These are phyloP conservation scores for Ceratina australensis DNA, from an alignment of 1,140 invertebrate genomes.

Conservation along the genomic window DNA sequence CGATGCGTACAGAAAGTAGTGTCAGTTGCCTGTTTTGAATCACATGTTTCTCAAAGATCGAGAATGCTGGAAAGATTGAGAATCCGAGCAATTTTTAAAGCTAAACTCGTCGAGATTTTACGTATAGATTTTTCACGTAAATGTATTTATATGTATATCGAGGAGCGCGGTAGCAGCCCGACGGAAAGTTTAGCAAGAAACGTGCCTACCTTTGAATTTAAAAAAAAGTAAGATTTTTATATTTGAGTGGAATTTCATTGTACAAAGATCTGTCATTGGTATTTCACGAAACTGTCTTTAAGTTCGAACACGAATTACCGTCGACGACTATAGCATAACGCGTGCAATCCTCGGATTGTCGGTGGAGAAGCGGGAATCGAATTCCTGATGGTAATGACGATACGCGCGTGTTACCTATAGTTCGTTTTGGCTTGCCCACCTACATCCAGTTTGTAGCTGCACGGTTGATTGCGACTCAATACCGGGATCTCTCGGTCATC, in stretches of 20 bases:
- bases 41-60: background rate
- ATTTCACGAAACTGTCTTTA: too few relatives aligned
- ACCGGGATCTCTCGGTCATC: conserved; percentile 61
- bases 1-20: background rate
- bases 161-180: too few relatives aligned
- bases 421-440: conserved; percentile 41
- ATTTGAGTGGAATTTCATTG: too few relatives aligned
- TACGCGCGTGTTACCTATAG: conserved; percentile 46
- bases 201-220: too few relatives aligned
- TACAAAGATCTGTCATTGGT: too few relatives aligned
- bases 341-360: conserved; percentile 11
- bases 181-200: too few relatives aligned
- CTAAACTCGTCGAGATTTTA: background rate
- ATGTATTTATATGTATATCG: too few relatives aligned
- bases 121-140: too few relatives aligned
- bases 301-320: background rate
- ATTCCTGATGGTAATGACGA: conserved; percentile 55
- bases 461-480: conserved; percentile 72
- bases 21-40: background rate
- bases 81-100: too few relatives aligned
- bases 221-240: too few relatives aligned
- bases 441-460: conserved; percentile 46
- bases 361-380: conserved; percentile 40
- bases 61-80: too few relatives aligned
- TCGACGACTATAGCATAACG: background rate